Evolutionary conservation across 2,113 vertebrate species (phyloP), one percentile per base, ranked within the genome.

Genomic region (Xyrauchen texanus): DNA sequence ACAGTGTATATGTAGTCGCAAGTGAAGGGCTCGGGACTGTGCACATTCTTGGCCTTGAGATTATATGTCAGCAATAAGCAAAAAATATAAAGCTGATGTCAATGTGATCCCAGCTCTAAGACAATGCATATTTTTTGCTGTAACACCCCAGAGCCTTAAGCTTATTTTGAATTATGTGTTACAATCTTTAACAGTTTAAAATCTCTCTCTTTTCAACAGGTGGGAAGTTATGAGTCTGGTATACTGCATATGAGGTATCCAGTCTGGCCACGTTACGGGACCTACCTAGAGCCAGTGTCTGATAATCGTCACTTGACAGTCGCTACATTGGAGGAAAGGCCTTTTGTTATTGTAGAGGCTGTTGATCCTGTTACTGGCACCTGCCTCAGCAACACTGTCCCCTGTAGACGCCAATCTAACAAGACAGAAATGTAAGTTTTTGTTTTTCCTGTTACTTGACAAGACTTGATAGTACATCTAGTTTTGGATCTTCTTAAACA

Each of bases 201-300:
- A n/a, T 66, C 10, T 0, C 16, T 55, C 16, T 68, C 0, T 15
- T 10, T 46, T 45, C 4, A 16, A 53, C 91, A 99, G 98, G 98
- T 98, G 86, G 98, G 98, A 66, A 95, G 91, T 83, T 99, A 94
- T 81, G 95, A 97, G 84, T 93, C 86, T 8, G 96, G 96, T 3
- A 91, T 98, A 87, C 94, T 99, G 77, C 95, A 96, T 84, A 98
- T 97, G 96, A 94, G 98, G 81, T 98, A 99, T 85, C 97, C 98
- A 0, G 97, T 99, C 66, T 99, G 98, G 98, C 98, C 98, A 1
- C 95, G 98, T 12, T 99, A 96, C 0, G 95, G 96, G 11, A 91
- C 93, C 65, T 95, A 94, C 87, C 87, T 97, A 88, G 95, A 98
- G 90, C 96, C 95, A 0, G 95, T 98, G 88, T 93, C 93, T 0